Evolutionary conservation across 2,888 invertebrate species (phyloP), one percentile per base, ranked within the genome.

Genomic region (Anarsia innoxiella): DNA sequence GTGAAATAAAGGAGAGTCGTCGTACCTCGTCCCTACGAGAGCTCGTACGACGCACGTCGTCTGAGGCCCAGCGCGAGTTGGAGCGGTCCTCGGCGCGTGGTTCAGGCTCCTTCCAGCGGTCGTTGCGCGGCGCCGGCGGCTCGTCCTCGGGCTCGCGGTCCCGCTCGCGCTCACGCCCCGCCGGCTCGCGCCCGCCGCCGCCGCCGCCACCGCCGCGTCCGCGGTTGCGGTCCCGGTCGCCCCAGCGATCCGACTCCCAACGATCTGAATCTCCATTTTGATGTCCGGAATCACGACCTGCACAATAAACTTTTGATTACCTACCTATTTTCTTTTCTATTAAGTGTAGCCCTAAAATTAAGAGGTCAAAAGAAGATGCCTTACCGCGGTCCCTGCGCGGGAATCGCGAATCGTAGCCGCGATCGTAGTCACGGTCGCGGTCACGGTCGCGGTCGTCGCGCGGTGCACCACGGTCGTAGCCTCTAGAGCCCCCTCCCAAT

Each of bases 51-150:
- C 83, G 83, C 53, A 82, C 83, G 47, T 82, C 83, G 49, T 83
- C 83, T 32, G 80, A 75, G 45, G 64, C 62, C 82, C 83, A 80
- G 54, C 83, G 77, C 46, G 77, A 66, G 53, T 64, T 67, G 55
- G 53, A 48, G 48, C 85, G 76, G 12, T 80, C 77, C 35, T 79
- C 76, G 39, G 61, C 37, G 52, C 77, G 70, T 46, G 76, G 80
- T 66, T 85, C 80, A 48, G 86, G 86, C 66, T 88, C 88, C 71
- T 88, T 87, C 88, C 88, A 90, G 54, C 90, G 87, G 63, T 89
- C 88, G 73, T 89, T 89, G 58, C 83, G 73, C 56, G 83, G 78
- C 64, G 66, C 59, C 51, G 80, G 75, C 51, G 86, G 75, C 56
- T 52, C 69, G 32, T 67, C 75, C 57, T 57, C 78, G 51, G 63